phyloP scores from a whole-genome alignment of 2,113 vertebrate species.

The Arothron firmamentum region DNA sequence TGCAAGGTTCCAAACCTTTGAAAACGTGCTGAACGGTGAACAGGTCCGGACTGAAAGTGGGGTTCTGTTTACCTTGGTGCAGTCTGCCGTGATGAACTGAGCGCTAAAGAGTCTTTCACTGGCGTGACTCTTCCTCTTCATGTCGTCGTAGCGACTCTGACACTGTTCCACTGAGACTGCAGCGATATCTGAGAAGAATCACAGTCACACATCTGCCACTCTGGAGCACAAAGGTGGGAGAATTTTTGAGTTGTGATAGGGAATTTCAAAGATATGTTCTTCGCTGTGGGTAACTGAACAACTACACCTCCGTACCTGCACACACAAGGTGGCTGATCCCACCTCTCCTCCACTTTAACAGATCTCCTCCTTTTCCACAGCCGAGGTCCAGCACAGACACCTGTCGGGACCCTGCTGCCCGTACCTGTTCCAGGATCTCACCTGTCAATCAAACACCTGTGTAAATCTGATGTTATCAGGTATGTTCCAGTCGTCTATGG shows the following conservation, averaged over 20 bases:
- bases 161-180: slow-evolving; percentile 92
- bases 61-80: slow-evolving; percentile 80
- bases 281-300: not conserved
- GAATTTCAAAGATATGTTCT: too few species aligned
- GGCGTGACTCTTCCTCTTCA: slow-evolving; percentile 79
- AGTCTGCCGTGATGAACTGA: slow-evolving; percentile 92
- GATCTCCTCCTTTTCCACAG: slow-evolving; percentile 97
- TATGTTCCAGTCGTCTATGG: not conserved
- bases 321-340: slow-evolving; percentile 88
- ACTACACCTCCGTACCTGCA: slow-evolving; percentile 80
- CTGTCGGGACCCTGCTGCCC: slow-evolving; percentile 49
- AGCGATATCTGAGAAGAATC: slow-evolving; percentile 82
- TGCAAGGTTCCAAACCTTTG: slow-evolving; percentile 38
- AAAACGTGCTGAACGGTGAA: not conserved
- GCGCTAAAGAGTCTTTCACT: slow-evolving; percentile 83
- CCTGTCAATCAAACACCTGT: slow-evolving; percentile 66
- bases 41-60: not conserved
- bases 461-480: not conserved
- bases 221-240: too few species aligned
- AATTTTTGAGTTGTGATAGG: too few species aligned
- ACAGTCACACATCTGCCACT: not conserved
- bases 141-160: slow-evolving; percentile 85
- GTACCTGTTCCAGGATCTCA: slow-evolving; percentile 86
- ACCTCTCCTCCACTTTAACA: slow-evolving; percentile 94
- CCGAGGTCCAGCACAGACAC: slow-evolving; percentile 91